These are phyloP conservation scores for Novumbra hubbsi DNA, from an alignment of 2,797 vertebrate genomes.

Conservation along the genomic window DNA sequence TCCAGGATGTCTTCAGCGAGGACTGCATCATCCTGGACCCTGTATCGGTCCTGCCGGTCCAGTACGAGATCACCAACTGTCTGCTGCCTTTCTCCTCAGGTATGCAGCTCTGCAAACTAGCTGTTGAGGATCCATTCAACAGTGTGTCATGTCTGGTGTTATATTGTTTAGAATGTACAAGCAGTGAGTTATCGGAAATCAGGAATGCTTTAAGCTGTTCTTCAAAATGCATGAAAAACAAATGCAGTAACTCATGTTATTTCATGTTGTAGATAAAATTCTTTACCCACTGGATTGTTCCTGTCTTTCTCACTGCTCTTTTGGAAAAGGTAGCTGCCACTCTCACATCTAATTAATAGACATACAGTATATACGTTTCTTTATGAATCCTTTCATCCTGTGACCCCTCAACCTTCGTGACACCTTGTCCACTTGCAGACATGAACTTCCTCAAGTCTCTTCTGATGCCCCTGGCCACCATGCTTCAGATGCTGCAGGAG, in stretches of 20 bases:
- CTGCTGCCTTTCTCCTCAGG: constrained; percentile 80
- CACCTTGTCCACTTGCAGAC: constrained; percentile 52
- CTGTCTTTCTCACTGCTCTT: constrained; percentile 83
- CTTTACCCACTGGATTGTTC: constrained; percentile 82
- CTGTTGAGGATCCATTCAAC: not conserved
- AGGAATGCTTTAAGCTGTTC: no score
- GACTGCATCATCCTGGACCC: constrained; percentile 92
- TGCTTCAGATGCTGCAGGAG: constrained; percentile 88
- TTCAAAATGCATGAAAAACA: no score
- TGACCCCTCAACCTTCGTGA: not conserved
- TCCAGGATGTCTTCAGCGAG: constrained; percentile 87
- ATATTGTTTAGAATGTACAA: not conserved
- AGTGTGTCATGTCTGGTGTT: not conserved
- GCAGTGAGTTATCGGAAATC: not conserved
- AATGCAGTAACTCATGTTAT: not conserved
- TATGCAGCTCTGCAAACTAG: constrained; percentile 47
- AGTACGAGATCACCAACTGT: constrained; percentile 86
- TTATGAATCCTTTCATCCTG: not conserved
- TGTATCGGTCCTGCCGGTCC: constrained; percentile 81
- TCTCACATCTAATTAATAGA: not conserved
- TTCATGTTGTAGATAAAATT: constrained; percentile 72
- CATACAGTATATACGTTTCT: no score
- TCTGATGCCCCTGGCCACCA: constrained; percentile 71
- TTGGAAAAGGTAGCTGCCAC: constrained; percentile 72
- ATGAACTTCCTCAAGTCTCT: constrained; percentile 72